phyloP scores from a whole-genome alignment of 2,888 invertebrate genomes.

The Gastrophysa polygoni region DNA sequence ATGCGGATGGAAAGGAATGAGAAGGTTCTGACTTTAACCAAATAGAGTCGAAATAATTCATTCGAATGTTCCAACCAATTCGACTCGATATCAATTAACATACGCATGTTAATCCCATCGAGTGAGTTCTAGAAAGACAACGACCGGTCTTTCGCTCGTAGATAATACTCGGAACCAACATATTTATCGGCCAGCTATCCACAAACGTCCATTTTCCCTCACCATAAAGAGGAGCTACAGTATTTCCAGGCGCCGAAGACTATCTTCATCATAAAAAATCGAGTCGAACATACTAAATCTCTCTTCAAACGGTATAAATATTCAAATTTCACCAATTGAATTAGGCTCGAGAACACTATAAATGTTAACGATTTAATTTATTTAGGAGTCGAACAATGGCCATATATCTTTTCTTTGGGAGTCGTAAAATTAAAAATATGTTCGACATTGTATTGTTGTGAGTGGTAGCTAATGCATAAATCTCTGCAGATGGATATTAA shows the following conservation, averaged over 20 bases:
- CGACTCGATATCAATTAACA: neutral
- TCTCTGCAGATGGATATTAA: conserved; percentile 31
- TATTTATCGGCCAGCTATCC: conserved; percentile 11
- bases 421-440: conserved; percentile 36
- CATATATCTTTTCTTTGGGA: conserved; percentile 33
- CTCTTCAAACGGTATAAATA: conserved; percentile 43
- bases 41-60: neutral
- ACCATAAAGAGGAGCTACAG: conserved; percentile 24
- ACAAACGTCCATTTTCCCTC: conserved; percentile 15
- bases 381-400: conserved; percentile 35
- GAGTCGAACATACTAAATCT: conserved; percentile 39
- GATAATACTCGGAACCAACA: conserved; percentile 9
- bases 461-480: conserved; percentile 36
- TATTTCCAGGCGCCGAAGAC: conserved; percentile 29
- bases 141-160: conserved; percentile 11
- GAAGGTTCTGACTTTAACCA: too few relatives aligned
- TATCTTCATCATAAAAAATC: conserved; percentile 50
- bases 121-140: neutral
- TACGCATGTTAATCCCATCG: neutral
- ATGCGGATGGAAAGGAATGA: too few relatives aligned
- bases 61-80: neutral
- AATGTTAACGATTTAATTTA: conserved; percentile 41
- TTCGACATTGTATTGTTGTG: conserved; percentile 36
- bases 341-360: conserved; percentile 39
- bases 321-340: conserved; percentile 45